Evolutionary conservation across 2,797 vertebrate species (phyloP).

Genomic region (Pseudocheirus occidentalis): DNA sequence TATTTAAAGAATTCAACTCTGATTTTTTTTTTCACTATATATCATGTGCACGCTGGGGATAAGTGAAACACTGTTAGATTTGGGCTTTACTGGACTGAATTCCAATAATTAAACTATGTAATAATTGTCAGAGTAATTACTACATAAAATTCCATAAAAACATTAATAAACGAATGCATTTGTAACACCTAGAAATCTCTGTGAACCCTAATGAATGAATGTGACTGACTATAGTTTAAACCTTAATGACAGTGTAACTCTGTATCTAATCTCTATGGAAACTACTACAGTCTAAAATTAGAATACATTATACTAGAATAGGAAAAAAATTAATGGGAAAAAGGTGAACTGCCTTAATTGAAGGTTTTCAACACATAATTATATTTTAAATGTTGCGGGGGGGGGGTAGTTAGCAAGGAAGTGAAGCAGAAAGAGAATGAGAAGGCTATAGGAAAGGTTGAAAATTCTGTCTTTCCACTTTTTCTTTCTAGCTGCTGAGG

Average conservation of each 20-base stretch:
- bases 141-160: constrained; percentile 1
- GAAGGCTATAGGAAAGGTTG: background rate
- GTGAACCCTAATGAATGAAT: background rate
- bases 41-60: constrained; percentile 47
- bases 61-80: constrained; percentile 33
- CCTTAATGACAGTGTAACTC: background rate
- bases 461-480: background rate
- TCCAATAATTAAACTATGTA: constrained; percentile 33
- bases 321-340: background rate
- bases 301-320: constrained; percentile 3
- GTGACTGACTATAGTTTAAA: background rate
- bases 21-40: constrained; percentile 18
- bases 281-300: constrained; percentile 7
- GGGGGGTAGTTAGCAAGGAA: background rate
- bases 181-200: background rate
- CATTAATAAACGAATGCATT: background rate
- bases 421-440: constrained; percentile 12
- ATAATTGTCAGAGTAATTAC: constrained; percentile 18
- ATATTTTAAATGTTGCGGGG: constrained; percentile 9
- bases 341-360: constrained; percentile 11
- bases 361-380: constrained; percentile 36
- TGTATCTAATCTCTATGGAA: background rate
- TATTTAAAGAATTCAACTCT: constrained; percentile 17
- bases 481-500: background rate
- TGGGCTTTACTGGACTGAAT: constrained; percentile 25